phyloP scores from a whole-genome alignment of 2,888 invertebrate species.

The Leptinotarsa tumamoca region DNA sequence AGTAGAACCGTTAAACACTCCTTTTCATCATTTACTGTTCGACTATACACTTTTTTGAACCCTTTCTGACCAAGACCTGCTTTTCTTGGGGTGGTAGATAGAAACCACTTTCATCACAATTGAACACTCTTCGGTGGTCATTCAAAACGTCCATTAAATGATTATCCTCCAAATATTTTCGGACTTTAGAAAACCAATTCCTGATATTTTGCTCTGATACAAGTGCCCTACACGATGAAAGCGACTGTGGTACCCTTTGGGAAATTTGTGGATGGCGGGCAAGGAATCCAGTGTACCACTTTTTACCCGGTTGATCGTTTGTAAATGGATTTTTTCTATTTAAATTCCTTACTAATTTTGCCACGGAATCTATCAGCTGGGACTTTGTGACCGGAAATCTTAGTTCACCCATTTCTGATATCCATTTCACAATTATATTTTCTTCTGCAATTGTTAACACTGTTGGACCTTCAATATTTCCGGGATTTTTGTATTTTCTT shows the following conservation, averaged over 20 bases:
- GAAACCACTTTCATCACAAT: conserved; percentile 60
- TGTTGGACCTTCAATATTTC: conserved; percentile 4
- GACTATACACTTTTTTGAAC: conserved; percentile 51
- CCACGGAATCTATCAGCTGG: conserved; percentile 20
- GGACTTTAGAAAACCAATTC: conserved; percentile 50
- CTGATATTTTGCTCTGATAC: conserved; percentile 53
- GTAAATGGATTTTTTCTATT: conserved; percentile 47
- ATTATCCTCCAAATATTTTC: conserved; percentile 28
- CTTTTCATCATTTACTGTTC: conserved; percentile 52
- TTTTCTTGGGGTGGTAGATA: conserved; percentile 57
- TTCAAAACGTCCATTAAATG: conserved; percentile 43
- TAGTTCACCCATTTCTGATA: conserved; percentile 4
- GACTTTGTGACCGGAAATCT: conserved; percentile 22
- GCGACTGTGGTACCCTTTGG: conserved; percentile 52
- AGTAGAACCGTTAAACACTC: conserved; percentile 49
- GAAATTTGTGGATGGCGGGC: conserved; percentile 55
- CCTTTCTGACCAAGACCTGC: conserved; percentile 55
- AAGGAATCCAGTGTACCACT: conserved; percentile 58
- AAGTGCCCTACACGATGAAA: conserved; percentile 38
- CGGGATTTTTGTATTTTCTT: neutral
- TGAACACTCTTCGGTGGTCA: conserved; percentile 54
- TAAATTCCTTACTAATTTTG: conserved; percentile 47
- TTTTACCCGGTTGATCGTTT: conserved; percentile 56
- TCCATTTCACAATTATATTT: conserved; percentile 1
- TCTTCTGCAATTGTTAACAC: conserved; percentile 12